Base-by-base conservation (phyloP, 2,888 invertebrate genomes). In the Agonopterix arenella region DNA sequence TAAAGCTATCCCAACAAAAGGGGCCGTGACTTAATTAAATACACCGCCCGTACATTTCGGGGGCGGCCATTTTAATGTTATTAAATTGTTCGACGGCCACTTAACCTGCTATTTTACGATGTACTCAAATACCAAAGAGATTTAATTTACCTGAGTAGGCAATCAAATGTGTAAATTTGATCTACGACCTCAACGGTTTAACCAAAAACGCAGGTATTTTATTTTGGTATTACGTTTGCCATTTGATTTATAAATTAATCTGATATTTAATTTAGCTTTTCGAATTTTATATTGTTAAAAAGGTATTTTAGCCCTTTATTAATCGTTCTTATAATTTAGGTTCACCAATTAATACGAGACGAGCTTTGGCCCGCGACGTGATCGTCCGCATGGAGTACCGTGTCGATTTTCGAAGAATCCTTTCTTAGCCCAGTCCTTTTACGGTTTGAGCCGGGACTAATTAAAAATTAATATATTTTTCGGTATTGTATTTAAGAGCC, bases 21-120 rank as follows among this genome's bases (percentile, higher is more conserved):
- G 79, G 66, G 71, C 61, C 64, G 61, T 54, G 65, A 69, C 80
- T 84, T 86, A 85, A 84, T 86, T 84, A 88, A 85, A 84, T 80
- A 83, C 78, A 75, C 69, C 69, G 70, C 69, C 67, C 67, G 73
- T 77, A 77, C 75, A 69, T 80, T 76, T 79, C 72, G 70, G 66
- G 69, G 66, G 69, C 73, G 76, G 73, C 74, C 78, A 80, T 84
- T 88, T 84, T 79, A 80, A 81, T 80, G 81, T 85, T 84, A 88
- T 86, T 86, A 84, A 86, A 85, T 80, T 83, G 84, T 84, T 82
- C 81, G 79, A 77, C 76, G 76, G 73, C 60, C 70, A 71, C 74
- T 78, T 75, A 73, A 76, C 76, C 72, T 69, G 68, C 64, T 71
- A 73, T 74, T 80, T 83, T 83, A 84, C 76, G 75, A 76, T 73